phyloP scores from a whole-genome alignment of 2,113 vertebrate genomes.

The Oriolus oriolus region DNA sequence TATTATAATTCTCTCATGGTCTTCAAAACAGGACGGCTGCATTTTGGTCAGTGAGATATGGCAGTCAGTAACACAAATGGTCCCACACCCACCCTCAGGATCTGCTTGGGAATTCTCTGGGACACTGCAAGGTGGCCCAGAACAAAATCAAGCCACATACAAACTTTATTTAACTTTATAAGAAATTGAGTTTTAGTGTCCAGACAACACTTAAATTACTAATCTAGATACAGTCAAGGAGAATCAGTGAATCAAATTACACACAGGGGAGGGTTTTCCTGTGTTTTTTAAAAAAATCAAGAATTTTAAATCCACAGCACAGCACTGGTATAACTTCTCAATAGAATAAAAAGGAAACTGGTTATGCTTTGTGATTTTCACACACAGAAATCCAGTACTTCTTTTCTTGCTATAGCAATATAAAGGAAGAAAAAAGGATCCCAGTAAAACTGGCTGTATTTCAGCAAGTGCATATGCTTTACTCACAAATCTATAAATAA shows the following conservation, averaged over 20 bases:
- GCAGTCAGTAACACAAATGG: not conserved
- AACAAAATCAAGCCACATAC: not conserved
- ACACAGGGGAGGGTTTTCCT: fast-evolving
- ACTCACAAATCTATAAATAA: not conserved
- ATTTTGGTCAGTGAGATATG: not conserved
- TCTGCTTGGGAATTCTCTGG: not conserved
- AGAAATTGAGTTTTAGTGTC: not conserved
- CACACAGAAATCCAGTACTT: not conserved
- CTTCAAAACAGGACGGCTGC: not conserved
- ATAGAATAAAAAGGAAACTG: not conserved
- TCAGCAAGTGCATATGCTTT: not conserved
- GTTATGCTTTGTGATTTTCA: not conserved
- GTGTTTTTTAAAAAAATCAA: not conserved
- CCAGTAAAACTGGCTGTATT: not conserved
- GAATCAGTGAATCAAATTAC: not conserved
- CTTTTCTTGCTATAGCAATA: not conserved
- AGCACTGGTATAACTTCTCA: not conserved
- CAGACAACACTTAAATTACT: not conserved
- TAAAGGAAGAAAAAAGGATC: not conserved
- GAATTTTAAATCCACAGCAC: not conserved
- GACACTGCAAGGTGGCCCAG: not conserved
- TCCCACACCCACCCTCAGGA: not conserved
- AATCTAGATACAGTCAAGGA: not conserved
- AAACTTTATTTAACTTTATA: not conserved
- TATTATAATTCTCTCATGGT: not conserved